Conservation (phyloP, 2,113 vertebrate species). For the Pelobates fuscus region DNA sequence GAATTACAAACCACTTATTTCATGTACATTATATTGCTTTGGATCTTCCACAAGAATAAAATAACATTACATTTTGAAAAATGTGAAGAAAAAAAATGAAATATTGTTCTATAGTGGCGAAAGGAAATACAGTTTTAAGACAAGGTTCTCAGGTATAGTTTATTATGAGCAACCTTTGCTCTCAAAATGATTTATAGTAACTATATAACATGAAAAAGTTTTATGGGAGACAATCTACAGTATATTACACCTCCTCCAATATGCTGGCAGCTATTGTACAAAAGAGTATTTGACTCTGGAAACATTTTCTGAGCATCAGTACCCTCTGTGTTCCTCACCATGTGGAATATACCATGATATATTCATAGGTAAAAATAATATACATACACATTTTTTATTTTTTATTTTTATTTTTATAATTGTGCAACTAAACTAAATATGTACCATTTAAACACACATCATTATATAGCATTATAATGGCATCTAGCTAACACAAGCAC, state of each 20-base stretch:
- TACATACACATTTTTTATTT: too few species aligned
- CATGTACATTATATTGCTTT: too few species aligned
- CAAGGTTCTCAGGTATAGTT: not conserved
- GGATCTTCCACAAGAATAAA: not conserved
- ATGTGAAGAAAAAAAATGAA: not conserved
- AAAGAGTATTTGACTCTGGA: not conserved
- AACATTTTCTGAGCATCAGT: not conserved
- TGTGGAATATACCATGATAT: too few species aligned
- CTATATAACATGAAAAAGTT: constrained; percentile 6
- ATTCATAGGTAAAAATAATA: too few species aligned
- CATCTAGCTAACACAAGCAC: too few species aligned
- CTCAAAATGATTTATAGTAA: constrained; percentile 1
- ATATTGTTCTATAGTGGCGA: not conserved
- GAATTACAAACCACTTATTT: too few species aligned
- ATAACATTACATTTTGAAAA: not conserved
- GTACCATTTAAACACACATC: too few species aligned
- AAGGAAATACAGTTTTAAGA: not conserved
- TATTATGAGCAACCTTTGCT: not conserved
- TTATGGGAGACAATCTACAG: constrained; percentile 3
- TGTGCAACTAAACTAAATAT: too few species aligned
- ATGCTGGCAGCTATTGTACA: not conserved
- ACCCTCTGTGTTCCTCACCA: not conserved
- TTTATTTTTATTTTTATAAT: too few species aligned
- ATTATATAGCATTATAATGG: too few species aligned
- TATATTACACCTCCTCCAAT: not conserved